Conservation (phyloP, 2,888 invertebrate species). For the Diarsia rubi region DNA sequence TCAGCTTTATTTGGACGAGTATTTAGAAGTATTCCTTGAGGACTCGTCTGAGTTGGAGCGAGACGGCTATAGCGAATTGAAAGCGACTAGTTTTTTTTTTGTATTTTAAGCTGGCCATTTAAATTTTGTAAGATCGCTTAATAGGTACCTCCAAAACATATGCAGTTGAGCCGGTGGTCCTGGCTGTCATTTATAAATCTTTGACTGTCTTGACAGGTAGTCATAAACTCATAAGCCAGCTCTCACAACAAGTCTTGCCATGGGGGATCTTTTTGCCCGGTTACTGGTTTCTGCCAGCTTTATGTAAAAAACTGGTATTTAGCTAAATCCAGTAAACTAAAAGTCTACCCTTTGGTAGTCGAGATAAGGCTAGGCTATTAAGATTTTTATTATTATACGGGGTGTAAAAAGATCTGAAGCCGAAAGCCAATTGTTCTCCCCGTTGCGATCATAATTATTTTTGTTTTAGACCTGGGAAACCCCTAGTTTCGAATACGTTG, state of each 20-base stretch:
- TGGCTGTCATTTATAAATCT: not conserved
- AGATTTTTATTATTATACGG: not conserved
- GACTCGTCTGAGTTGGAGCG: conserved; percentile 40
- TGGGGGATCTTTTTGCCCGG: not conserved
- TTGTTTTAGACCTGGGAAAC: not conserved
- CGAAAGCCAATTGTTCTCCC: not conserved
- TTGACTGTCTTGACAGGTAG: not conserved
- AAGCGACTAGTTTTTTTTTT: not conserved
- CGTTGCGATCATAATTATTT: not conserved
- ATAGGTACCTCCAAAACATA: not conserved
- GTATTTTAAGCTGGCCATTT: not conserved
- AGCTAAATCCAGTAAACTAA: not conserved
- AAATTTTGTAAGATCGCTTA: not conserved
- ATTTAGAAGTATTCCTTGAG: conserved; percentile 70
- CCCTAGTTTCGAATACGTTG: no score
- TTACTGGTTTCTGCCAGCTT: not conserved
- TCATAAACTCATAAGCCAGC: no score
- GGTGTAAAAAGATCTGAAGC: not conserved
- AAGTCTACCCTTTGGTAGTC: not conserved
- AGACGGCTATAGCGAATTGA: not conserved
- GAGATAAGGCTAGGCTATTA: not conserved
- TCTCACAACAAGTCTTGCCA: not conserved
- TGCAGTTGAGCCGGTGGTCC: not conserved
- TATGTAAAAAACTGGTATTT: not conserved
- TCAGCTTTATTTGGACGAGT: conserved; percentile 73